Base-by-base conservation (phyloP, 2,113 vertebrate genomes). In the Ophthalmotilapia sp. region DNA sequence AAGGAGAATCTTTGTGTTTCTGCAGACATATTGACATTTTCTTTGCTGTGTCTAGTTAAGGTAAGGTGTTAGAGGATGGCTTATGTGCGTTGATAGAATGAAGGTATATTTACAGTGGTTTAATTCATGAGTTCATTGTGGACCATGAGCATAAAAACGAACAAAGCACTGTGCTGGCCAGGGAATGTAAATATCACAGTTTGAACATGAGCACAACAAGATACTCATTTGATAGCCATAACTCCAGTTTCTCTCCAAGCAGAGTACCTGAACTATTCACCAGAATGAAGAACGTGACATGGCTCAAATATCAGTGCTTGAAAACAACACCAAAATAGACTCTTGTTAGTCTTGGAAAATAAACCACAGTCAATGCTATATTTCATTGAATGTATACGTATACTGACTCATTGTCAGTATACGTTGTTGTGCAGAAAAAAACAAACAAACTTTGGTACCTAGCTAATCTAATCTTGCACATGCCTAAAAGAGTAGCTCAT, bases 11-110 rank as follows among this genome's bases (percentile, higher is more conserved):
- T 77, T 82, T 45, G 49, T 68, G 79, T 80, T 49, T 77, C 40
- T 73, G 19, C 79, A 77, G 81, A 55, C 47, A 55, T 36, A 11
- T 7, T 89, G 75, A 86, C 79, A 80, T 87, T 90, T 88, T 54
- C 21, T 56, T 56, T 83, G 14, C 31, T 55, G 36, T 55, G 51
- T 73, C 51, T 70, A 54, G 70, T 62, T 62, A 36, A 80, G 9
- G 36, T 21, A 51, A 49, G 15, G 19, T 75, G 65, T 60, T 54
- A 42, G 45, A 79, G n/a, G 29, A 15, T 49, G 21, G 23, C 6
- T 54, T 45, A 84, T 9, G 13, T 81, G 17, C 54, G 14, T 83
- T 84, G 6, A 23, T 33, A 12, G 17, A 14, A 47, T 51, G 31
- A 26, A 54, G 15, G 26, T 49, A 12, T 23, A 21, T 45, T 84